Evolutionary conservation across 92 coral and sea anemone species (phyloP).

Genomic region (Blastomussa wellsi): DNA sequence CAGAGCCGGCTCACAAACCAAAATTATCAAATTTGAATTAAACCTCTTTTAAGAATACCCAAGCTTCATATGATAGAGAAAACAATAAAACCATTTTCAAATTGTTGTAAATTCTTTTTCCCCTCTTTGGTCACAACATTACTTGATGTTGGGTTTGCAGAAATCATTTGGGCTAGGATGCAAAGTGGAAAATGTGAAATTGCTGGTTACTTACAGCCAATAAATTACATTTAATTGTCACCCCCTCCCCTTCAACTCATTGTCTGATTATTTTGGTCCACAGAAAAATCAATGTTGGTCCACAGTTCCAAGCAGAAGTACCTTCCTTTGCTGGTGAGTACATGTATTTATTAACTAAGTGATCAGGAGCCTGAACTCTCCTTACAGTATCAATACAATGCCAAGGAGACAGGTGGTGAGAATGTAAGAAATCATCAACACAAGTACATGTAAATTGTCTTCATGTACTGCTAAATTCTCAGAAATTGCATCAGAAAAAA

Average conservation of each 20-base stretch:
- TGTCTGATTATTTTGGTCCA: background rate
- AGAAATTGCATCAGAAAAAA: no score
- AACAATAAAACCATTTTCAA: background rate
- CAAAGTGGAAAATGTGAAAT: no score
- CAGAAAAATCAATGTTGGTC: slow-evolving; percentile 96
- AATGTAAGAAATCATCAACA: background rate
- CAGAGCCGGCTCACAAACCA: no score
- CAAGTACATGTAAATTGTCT: background rate
- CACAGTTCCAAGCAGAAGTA: slow-evolving; percentile 91
- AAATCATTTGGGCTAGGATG: no score
- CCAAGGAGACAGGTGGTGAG: background rate
- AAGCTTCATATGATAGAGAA: background rate
- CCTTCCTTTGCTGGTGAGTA: slow-evolving; percentile 77
- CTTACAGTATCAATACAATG: background rate
- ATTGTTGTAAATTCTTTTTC: background rate
- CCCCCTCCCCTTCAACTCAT: background rate
- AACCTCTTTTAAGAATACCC: no score
- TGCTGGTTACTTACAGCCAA: no score
- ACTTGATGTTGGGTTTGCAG: no score
- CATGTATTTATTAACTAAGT: background rate
- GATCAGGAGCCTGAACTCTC: background rate
- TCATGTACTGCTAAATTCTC: background rate
- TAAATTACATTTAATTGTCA: background rate
- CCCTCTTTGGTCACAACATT: background rate
- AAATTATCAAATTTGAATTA: no score